Base-by-base conservation (phyloP, 1,140 invertebrate species). In the Aphis gossypii region DNA sequence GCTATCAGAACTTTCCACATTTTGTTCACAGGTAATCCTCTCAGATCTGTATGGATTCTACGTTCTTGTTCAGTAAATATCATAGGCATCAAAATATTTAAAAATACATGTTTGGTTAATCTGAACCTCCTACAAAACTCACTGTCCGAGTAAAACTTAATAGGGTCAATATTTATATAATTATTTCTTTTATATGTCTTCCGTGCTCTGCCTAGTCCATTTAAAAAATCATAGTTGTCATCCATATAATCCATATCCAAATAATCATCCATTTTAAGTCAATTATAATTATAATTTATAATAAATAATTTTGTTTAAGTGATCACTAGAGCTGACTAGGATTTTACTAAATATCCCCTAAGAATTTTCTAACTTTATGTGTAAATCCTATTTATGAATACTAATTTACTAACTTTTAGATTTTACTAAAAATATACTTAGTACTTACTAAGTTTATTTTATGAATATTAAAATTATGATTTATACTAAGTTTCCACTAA, bases 51-150 rank as follows among this genome's bases (percentile, higher is more conserved):
- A 60, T 90, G 51, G 18, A 30, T 51, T 56, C 56, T n/a, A 54
- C 54, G 51, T 30, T 38, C 51, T 90, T 20, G 48, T 90, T 90
- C 88, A 89, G 87, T 89, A 89, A 89, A 89, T 48, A 88, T 46
- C 87, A 89, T 89, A 25, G 30, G 87, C 46, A 89, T 60, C 3
- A 68, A 20, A 41, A 90, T n/a, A 41, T 90, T 90, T 11, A 90
- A 56, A 90, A 90, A 90, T 56, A 90, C 38, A 68, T 18, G 25
- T 60, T 90, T 60, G n/a, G 41, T 60, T 60, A 90, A 90, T 90
- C 89, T 60, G 20, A 90, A 90, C 30, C 89, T 90, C 14, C 25
- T 90, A 60, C 60, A 90, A 90, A 56, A 88, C n/a, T 90, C 89
- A 90, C 41, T 18, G 60, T 90, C 89, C 3, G 54, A 90, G 44